These are phyloP conservation scores for Eutrigla gurnardus DNA, from an alignment of 2,797 vertebrate genomes.

Conservation along the genomic window DNA sequence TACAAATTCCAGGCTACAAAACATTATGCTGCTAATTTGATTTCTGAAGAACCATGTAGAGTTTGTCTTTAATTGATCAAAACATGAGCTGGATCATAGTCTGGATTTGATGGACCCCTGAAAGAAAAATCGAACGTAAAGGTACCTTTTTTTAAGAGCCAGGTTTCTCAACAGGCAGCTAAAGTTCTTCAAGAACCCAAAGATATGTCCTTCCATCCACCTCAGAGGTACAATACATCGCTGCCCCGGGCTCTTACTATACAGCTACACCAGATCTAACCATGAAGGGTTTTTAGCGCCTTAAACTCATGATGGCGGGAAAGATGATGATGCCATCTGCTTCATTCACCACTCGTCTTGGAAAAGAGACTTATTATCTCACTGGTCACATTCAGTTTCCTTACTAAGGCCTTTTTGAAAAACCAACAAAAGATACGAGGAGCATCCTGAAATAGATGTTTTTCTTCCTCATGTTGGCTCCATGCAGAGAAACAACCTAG, in stretches of 20 bases:
- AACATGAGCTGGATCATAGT: neutral
- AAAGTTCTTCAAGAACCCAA: neutral
- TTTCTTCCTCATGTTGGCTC: neutral
- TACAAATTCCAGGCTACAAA: neutral
- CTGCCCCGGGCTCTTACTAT: neutral
- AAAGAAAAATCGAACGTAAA: neutral
- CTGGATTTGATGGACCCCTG: neutral
- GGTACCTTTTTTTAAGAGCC: neutral
- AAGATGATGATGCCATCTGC: neutral
- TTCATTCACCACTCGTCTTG: neutral
- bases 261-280: neutral
- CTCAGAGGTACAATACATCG: neutral
- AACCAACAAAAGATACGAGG: neutral
- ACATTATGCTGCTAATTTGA: neutral
- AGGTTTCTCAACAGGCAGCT: neutral
- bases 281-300: neutral
- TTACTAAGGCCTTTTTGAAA: neutral
- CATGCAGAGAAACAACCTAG: constrained; percentile 1
- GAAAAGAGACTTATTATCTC: neutral
- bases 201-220: neutral
- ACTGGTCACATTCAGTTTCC: neutral
- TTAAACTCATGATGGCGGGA: neutral
- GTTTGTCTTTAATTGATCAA: neutral
- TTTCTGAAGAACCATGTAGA: neutral
- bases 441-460: neutral